These are phyloP conservation scores for Larimichthys crocea DNA, from an alignment of 2,113 vertebrate genomes.

Conservation along the genomic window DNA sequence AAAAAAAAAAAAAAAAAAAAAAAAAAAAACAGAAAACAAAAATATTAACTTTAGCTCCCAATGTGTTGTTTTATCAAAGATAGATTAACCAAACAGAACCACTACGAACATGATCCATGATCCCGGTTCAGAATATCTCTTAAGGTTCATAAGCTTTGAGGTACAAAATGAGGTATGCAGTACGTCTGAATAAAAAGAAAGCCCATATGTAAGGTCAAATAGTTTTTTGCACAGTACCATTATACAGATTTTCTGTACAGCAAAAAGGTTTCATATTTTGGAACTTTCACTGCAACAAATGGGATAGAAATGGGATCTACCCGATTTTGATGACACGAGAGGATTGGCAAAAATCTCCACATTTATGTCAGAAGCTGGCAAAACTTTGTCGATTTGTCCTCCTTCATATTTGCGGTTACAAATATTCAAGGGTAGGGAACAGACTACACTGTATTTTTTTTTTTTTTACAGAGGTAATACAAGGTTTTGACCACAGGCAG, in stretches of 20 bases:
- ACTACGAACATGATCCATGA: conserved; percentile 10
- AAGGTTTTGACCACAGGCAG: conserved; percentile 59
- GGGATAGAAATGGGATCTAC: conserved; percentile 6
- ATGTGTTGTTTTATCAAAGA: conserved; percentile 56
- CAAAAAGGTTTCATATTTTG: conserved; percentile 3
- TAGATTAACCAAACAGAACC: conserved; percentile 35
- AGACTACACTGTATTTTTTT: not conserved
- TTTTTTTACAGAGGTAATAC: conserved; percentile 47
- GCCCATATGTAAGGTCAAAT: conserved; percentile 21
- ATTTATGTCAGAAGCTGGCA: conserved; percentile 14
- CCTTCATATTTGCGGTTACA: conserved; percentile 3
- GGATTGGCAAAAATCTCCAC: conserved; percentile 15
- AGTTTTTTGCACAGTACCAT: conserved; percentile 21
- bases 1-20: too few species aligned
- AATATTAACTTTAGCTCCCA: conserved; percentile 60
- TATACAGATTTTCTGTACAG: conserved; percentile 27
- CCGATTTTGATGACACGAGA: conserved; percentile 5
- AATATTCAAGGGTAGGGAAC: conserved; percentile 1
- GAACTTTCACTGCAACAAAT: conserved; percentile 6
- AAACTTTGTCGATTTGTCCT: conserved; percentile 1
- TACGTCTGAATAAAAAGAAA: conserved; percentile 53
- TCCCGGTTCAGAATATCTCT: conserved; percentile 15
- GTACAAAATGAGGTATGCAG: conserved; percentile 72
- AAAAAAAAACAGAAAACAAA: conserved; percentile 35
- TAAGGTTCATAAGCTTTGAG: conserved; percentile 48